Base-by-base conservation (phyloP, 2,113 vertebrate genomes). In the Cyrtonyx montezumae region DNA sequence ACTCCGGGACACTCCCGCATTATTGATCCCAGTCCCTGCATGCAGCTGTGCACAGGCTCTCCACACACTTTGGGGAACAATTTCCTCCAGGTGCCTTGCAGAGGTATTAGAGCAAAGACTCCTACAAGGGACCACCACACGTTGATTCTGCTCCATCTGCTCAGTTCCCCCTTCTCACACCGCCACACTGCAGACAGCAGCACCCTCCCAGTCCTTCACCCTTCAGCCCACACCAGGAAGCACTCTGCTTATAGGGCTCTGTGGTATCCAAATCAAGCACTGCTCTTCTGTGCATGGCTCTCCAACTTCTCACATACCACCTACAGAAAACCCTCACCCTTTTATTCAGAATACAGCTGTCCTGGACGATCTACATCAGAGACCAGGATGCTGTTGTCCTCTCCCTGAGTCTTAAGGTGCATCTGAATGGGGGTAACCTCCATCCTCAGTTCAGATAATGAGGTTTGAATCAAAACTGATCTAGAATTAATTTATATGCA, bases 381-480 rank as follows among this genome's bases (percentile, higher is more conserved):
- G 81, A 70, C 62, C 25, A n/a, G 30, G 30, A 19, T 2, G 11
- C 5, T 87, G 13, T 20, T 51, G 46, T 37, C 65, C 40, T 14
- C 59, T 75, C 66, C 32, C 68, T 83, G 68, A 46, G 25, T 49
- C 49, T 55, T 40, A 48, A 67, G 5, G 26, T 25, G 67, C 48
- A 43, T 28, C 70, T 82, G 71, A 85, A 90, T 2, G 3, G 79
- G 28, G 73, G 36, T 28, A 94, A 55, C 55, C 63, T 61, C 76
- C 71, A 63, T 61, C 28, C 62, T 56, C 43, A 6, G 55, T 63
- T 58, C 66, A 3, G 3, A 23, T 40, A 74, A 80, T 2, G 22
- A 83, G 46, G 69, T 51, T 86, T 61, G 83, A 70, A 83, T 55
- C 76, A 86, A 90, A 90, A 59, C 55, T 45, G 43, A 63, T 56